Evolutionary conservation across 2,113 vertebrate genomes (phyloP), one percentile per base, ranked within the genome.

Genomic region (Pan paniscus): DNA sequence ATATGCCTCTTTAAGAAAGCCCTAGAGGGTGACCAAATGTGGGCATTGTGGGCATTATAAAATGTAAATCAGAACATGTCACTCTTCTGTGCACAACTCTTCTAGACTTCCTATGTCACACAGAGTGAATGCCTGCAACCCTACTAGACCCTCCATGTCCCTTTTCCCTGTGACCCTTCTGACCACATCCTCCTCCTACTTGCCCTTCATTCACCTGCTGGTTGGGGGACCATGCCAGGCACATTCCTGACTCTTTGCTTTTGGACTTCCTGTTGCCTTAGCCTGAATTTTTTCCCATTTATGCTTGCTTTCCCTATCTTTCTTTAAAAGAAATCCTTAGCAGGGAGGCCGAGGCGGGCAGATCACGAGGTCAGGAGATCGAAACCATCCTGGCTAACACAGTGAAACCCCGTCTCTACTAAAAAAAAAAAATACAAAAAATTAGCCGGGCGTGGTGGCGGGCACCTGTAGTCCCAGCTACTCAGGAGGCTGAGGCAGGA

Each of bases 1-100:
- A 84, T 52, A 46, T 25, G 67, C 4, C 9, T 87, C 75, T 96
- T 87, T 75, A 87, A 82, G 73, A 96, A 93, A 94, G 78, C 20
- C 55, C 67, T 18, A 85, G 8, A 55, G 40, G 96, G 40, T 70
- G 76, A 90, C 55, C 35, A 78, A 90, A 30, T 64, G 32, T 93
- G 38, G 32, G 82, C 32, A 52, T 48, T 64, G n/a, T 67, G 11
- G 40, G 10, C 32, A 43, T 25, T 32, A 55, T 86, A 89, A 94
- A 84, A 83, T 80, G 68, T 48, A 79, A 89, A 75, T 90, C 18
- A 61, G 61, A 94, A 23, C 52, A 38, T 90, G 17, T 61, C 32
- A 75, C 23, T 87, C 4, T 22, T 80, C n/a, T 50, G n/a, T 35
- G 46, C 40, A 80, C 61, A 84, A 38, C 64, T 61, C 32, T 32